Conservation (phyloP, 2,797 vertebrate species). For the Squalus acanthias region DNA sequence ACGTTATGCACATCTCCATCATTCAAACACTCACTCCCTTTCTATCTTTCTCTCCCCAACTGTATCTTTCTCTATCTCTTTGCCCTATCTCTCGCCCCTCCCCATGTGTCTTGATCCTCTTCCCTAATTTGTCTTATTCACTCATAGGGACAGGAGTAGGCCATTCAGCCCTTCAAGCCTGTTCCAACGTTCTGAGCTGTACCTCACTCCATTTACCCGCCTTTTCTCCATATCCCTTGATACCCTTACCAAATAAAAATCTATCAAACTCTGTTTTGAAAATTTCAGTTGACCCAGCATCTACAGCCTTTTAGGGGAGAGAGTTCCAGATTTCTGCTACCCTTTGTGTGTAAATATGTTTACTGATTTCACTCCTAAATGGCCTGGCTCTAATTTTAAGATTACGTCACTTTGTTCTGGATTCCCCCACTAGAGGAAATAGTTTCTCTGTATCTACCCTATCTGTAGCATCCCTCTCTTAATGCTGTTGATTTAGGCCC, state of each 20-base stretch:
- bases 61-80: background rate
- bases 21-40: background rate
- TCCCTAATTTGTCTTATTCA: background rate
- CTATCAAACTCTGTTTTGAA: background rate
- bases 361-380: background rate
- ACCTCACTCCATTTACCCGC: no score
- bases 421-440: background rate
- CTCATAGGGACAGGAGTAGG: background rate
- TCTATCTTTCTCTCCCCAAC: background rate
- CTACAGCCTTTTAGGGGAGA: background rate
- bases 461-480: background rate
- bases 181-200: background rate
- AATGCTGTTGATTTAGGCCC: background rate
- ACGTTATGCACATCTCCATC: background rate
- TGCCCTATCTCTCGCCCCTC: background rate
- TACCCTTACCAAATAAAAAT: background rate
- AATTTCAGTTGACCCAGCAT: background rate
- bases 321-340: background rate
- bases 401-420: background rate
- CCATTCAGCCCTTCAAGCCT: background rate
- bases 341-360: background rate
- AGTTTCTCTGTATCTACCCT: background rate
- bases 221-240: background rate
- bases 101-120: no score
- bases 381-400: background rate